Percentiles rank a stretch among this genome's conserved stretches.
These are phyloP conservation scores for Spermophilus dauricus DNA, from an alignment of 2,113 vertebrate species.

Conservation along the genomic window DNA sequence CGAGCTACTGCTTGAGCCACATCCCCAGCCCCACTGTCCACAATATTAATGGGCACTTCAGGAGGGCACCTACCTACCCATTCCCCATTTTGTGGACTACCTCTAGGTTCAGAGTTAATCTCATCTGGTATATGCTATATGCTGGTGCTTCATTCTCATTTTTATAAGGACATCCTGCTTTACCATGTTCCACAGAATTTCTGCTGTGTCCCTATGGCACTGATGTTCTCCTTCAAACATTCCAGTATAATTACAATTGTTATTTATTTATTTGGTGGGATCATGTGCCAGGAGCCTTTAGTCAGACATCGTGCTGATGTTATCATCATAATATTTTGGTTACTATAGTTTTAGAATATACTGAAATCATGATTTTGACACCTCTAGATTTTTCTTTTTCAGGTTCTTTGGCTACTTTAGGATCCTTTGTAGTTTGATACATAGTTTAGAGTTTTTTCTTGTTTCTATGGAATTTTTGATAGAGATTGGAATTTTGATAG, in stretches of 20 bases:
- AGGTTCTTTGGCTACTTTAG: not conserved
- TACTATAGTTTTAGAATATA: not conserved
- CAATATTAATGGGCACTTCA: not conserved
- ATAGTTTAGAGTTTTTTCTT: not conserved
- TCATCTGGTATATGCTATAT: not conserved
- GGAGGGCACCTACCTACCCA: not conserved
- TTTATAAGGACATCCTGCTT: too few relatives aligned
- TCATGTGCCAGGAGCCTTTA: not conserved
- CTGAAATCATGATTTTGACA: not conserved
- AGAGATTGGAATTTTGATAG: not conserved
- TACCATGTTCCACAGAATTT: too few relatives aligned
- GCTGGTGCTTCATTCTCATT: not conserved
- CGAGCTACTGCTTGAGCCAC: too few relatives aligned
- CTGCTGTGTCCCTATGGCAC: not conserved
- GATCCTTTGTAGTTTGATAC: not conserved
- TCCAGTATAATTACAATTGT: not conserved
- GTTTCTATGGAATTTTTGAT: too few relatives aligned
- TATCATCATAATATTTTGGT: not conserved
- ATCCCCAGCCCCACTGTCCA: too few relatives aligned
- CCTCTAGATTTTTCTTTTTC: not conserved
- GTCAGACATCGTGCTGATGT: not conserved
- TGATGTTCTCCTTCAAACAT: not conserved
- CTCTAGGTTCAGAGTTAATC: not conserved
- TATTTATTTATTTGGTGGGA: not conserved
- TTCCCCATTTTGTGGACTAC: not conserved